Evolutionary conservation across 2,888 invertebrate genomes (phyloP).

Genomic region (Cyclophora punctaria): DNA sequence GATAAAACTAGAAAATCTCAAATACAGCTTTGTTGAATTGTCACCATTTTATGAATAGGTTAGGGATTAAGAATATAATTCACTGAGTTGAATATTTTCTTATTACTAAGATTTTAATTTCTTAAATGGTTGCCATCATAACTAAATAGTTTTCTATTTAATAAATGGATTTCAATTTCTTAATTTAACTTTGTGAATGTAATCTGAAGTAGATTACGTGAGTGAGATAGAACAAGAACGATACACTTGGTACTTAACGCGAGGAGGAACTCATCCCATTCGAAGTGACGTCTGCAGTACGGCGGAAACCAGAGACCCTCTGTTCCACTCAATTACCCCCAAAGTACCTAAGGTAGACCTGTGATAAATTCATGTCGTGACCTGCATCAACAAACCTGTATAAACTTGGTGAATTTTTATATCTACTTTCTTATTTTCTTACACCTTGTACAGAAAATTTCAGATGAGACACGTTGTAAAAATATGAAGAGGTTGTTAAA

Average conservation of each 20-base stretch:
- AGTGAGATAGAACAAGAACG: slow-evolving; percentile 10
- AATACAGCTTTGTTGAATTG: no score
- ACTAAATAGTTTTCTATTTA: no score
- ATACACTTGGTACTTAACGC: slow-evolving; percentile 2
- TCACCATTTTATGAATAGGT: no score
- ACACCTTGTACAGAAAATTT: slow-evolving; percentile 42
- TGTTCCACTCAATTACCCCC: slow-evolving; percentile 50
- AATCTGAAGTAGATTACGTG: no score
- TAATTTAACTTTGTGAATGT: no score
- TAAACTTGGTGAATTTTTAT: slow-evolving; percentile 48
- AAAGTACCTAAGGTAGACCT: slow-evolving; percentile 48
- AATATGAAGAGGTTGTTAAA: slow-evolving; percentile 62
- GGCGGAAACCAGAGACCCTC: slow-evolving; percentile 30
- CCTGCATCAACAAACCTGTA: slow-evolving; percentile 51
- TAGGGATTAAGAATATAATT: no score
- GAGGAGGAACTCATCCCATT: not conserved
- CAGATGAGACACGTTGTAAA: slow-evolving; percentile 56
- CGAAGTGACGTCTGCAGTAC: slow-evolving; percentile 22
- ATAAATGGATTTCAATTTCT: slow-evolving; percentile 5
- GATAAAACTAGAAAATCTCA: no score
- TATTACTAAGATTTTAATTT: no score
- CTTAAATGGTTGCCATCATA: no score
- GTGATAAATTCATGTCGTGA: slow-evolving; percentile 60
- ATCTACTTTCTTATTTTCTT: slow-evolving; percentile 46
- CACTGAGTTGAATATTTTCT: no score